Percentiles rank a stretch among this genome's conserved stretches.
phyloP scores from a whole-genome alignment of 2,888 invertebrate genomes.

The Dioctria rufipes region DNA sequence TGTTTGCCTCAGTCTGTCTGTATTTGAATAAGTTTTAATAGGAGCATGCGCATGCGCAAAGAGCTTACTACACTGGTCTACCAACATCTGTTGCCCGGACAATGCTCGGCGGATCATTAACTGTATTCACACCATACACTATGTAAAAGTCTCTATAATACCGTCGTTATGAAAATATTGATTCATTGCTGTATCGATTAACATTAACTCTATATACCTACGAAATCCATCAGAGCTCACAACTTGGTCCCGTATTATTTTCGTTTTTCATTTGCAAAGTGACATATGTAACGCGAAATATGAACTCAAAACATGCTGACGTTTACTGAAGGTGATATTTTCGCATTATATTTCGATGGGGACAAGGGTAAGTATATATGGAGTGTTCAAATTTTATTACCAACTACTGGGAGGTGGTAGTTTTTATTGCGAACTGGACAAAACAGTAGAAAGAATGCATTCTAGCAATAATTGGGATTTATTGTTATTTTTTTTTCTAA shows the following conservation, averaged over 20 bases:
- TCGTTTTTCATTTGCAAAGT: neutral
- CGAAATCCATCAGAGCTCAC: neutral
- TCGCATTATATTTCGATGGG: neutral
- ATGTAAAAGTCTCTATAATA: too few relatives aligned
- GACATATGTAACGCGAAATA: conserved; percentile 30
- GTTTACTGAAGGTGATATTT: conserved; percentile 17
- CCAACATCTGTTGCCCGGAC: conserved; percentile 13
- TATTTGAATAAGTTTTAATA: neutral
- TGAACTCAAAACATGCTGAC: conserved; percentile 30
- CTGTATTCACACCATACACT: conserved; percentile 13
- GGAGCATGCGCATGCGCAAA: neutral
- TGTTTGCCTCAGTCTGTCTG: neutral
- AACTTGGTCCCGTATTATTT: too few relatives aligned
- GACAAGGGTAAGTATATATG: neutral
- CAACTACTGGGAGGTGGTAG: neutral
- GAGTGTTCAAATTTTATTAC: neutral
- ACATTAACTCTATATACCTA: conserved; percentile 6
- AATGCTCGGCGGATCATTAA: neutral
- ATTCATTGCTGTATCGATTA: conserved; percentile 32
- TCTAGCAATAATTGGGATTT: neutral
- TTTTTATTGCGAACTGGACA: neutral
- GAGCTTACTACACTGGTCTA: too few relatives aligned
- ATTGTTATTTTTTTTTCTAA: neutral
- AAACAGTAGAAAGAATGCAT: neutral
- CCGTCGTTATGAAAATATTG: neutral